phyloP scores from a whole-genome alignment of 2,113 vertebrate species.

The Alethe diademata region DNA sequence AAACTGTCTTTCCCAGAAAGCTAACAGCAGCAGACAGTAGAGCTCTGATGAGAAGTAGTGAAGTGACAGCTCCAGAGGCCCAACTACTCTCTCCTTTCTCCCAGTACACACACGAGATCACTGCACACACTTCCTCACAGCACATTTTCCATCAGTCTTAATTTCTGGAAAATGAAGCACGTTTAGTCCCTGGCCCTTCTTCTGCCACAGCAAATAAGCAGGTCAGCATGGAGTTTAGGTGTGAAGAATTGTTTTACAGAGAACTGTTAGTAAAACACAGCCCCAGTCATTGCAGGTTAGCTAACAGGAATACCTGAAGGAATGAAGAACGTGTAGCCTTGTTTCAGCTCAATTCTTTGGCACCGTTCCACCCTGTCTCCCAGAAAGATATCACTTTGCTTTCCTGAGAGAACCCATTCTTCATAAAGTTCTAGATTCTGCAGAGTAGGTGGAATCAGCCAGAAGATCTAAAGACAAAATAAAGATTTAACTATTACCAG shows the following conservation, averaged over 20 bases:
- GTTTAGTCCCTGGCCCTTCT: neutral
- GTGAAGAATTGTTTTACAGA: neutral
- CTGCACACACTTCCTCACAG: neutral
- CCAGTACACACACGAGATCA: neutral
- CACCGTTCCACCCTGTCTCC: slow-evolving; percentile 93
- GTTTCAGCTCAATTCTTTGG: slow-evolving; percentile 93
- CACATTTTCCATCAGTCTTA: neutral
- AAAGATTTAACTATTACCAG: slow-evolving; percentile 9
- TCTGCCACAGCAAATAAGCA: neutral
- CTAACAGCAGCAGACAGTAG: neutral
- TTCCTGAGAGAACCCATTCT: slow-evolving; percentile 96
- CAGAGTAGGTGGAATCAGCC: slow-evolving; percentile 93
- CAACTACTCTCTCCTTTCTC: neutral
- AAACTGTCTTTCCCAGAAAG: neutral
- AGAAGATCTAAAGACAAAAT: slow-evolving; percentile 86
- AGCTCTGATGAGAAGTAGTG: neutral
- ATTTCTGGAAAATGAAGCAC: neutral
- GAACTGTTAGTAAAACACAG: neutral
- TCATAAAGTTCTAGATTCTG: slow-evolving; percentile 95
- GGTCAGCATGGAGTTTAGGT: neutral
- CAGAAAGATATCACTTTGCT: slow-evolving; percentile 95
- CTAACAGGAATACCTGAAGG: slow-evolving; percentile 84
- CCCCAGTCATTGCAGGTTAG: neutral
- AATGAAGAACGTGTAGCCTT: slow-evolving; percentile 96
- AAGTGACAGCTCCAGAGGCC: neutral